Conservation (phyloP, 2,797 vertebrate species). For the Notamacropus eugenii region DNA sequence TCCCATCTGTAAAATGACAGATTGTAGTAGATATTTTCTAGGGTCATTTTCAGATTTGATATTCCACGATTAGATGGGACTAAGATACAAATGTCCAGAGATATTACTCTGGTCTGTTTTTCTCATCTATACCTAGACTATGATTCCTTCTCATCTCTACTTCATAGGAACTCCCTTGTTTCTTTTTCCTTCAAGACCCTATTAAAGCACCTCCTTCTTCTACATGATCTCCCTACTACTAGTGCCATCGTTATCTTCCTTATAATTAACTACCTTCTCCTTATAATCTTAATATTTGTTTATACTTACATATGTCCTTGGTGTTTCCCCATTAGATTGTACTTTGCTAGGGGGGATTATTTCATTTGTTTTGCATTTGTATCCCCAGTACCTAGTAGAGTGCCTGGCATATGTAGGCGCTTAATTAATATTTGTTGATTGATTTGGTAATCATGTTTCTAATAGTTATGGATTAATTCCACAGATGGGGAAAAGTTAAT, state of each 20-base stretch:
- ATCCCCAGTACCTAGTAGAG: not conserved
- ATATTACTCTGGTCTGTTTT: not conserved
- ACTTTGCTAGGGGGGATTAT: not conserved
- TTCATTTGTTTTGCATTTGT: not conserved
- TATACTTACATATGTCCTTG: not conserved
- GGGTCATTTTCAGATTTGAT: not conserved
- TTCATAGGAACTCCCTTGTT: not conserved
- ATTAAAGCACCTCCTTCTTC: not conserved
- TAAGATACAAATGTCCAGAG: not conserved
- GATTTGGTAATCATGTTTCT: slow-evolving; percentile 41
- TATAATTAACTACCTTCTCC: not conserved
- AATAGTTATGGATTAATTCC: slow-evolving; percentile 36
- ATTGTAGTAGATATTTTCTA: not conserved
- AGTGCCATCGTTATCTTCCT: not conserved
- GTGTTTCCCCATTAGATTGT: not conserved
- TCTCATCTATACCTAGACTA: not conserved
- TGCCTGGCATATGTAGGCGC: not conserved
- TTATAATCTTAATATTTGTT: not conserved
- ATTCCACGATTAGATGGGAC: not conserved
- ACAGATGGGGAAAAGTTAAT: slow-evolving; percentile 9
- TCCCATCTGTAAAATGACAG: not conserved
- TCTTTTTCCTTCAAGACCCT: not conserved
- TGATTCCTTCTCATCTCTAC: not conserved
- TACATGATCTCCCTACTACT: not conserved
- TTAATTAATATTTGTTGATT: not conserved